Base-by-base conservation (phyloP, 2,888 invertebrate genomes). In the Apamea monoglypha region DNA sequence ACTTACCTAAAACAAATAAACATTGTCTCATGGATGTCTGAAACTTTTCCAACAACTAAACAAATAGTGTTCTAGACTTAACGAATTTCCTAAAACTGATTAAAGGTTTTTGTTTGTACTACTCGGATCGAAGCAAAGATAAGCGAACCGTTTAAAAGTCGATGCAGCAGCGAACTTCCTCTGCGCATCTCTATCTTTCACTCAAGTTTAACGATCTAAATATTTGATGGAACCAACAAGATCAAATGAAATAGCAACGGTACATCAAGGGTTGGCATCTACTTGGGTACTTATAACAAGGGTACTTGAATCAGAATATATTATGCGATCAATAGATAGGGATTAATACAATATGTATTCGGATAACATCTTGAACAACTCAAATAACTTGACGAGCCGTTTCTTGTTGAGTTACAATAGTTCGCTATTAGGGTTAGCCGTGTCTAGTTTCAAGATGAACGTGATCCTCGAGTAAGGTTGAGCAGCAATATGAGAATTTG, bases 191-290 rank as follows among this genome's bases (percentile, higher is more conserved):
- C 91, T 87, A 91, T 93, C 91, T 94, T 94, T 94, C 94, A 93
- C 93, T 94, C 92, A 92, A 95, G 93, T 96, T 96, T 95, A 95
- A 95, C 93, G 94, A 90, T 91, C 93, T 96, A 94, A 96, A 96
- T 96, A 96, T 96, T 96, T 96, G 95, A 96, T 96, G 94, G 94
- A 93, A 93, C 92, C 94, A 93, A 94, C 95, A 92, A 94, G 95
- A 96, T 96, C 95, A 95, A 95, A 95, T 94, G 95, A 95, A 95
- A 95, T 93, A 93, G 93, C 93, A 91, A 93, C 92, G 92, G 91
- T 81, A 93, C 92, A 92, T 94, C 92, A 92, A 92, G 93, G 90
- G 90, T 90, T 91, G 83, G 81, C 82, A 86, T 89, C 84, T 88
- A 87, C 93, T 91, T 94, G 95, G 94, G 95, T 86, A 88, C 94